Conservation (phyloP, 2,797 vertebrate genomes). For the Pyrocephalus nanus region DNA sequence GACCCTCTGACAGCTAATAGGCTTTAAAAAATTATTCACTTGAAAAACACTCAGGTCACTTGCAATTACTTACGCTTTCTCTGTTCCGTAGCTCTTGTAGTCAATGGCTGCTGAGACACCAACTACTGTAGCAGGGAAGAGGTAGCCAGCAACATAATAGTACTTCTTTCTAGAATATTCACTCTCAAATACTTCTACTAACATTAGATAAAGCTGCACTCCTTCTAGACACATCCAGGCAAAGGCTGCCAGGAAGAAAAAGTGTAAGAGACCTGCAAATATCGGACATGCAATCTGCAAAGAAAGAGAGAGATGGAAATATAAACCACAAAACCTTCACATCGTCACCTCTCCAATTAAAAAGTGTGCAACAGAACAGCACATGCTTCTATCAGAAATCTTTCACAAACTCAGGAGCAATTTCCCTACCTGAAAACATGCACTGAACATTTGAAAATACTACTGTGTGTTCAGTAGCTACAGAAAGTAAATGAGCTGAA, state of each 20-base stretch:
- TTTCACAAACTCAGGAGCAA: background rate
- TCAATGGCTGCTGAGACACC: conserved; percentile 96
- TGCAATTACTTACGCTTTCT: conserved; percentile 91
- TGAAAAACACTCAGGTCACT: conserved; percentile 78
- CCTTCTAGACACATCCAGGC: conserved; percentile 99
- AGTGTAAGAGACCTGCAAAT: conserved; percentile 96
- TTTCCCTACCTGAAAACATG: background rate
- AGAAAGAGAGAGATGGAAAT: conserved; percentile 45
- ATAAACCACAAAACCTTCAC: conserved; percentile 2
- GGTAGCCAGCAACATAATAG: conserved; percentile 96
- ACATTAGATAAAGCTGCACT: conserved; percentile 97
- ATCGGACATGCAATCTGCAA: conserved; percentile 95
- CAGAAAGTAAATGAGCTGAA: background rate
- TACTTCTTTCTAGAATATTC: conserved; percentile 99
- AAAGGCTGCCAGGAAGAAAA: conserved; percentile 98
- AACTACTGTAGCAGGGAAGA: conserved; percentile 95
- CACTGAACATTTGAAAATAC: background rate
- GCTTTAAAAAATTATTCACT: conserved; percentile 79
- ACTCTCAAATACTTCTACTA: conserved; percentile 98
- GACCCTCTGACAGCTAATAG: conserved; percentile 76
- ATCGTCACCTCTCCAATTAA: background rate
- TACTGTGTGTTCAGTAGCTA: background rate
- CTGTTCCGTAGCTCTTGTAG: conserved; percentile 95
- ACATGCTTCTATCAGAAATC: background rate
- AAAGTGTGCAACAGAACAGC: background rate